Evolutionary conservation across 2,888 invertebrate species (phyloP).

Genomic region (Pristionchus japonicus): DNA sequence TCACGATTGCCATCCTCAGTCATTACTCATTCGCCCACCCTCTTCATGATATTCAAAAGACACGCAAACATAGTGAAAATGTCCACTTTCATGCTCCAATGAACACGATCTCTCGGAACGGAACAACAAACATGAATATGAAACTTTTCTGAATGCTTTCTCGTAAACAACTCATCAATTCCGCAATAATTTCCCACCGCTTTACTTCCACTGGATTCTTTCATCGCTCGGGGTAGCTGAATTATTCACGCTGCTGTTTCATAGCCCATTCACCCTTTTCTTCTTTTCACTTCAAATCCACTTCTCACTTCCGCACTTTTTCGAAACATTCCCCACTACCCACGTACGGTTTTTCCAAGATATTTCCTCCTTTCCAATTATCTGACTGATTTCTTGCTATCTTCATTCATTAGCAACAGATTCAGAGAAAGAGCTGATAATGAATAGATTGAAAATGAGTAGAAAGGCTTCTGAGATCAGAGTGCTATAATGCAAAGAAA

Average conservation of each 20-base stretch:
- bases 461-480: neutral
- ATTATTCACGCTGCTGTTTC: neutral
- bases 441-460: neutral
- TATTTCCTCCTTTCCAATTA: neutral
- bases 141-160: too few species aligned
- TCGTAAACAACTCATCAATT: neutral
- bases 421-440: neutral
- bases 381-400: neutral
- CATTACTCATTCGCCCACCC: neutral
- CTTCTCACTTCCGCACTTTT: neutral
- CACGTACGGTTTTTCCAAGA: neutral
- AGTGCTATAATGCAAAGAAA: too few species aligned
- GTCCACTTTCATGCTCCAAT: neutral
- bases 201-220: neutral
- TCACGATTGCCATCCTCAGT: neutral
- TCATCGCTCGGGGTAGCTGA: neutral
- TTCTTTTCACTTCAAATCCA: neutral
- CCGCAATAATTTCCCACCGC: neutral
- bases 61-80: neutral
- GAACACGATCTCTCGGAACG: neutral
- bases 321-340: neutral
- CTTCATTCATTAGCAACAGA: neutral
- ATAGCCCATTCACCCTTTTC: neutral
- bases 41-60: neutral
- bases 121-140: neutral